Base-by-base conservation (phyloP, 2,797 vertebrate genomes). In the Chiroxiphia lanceolata region DNA sequence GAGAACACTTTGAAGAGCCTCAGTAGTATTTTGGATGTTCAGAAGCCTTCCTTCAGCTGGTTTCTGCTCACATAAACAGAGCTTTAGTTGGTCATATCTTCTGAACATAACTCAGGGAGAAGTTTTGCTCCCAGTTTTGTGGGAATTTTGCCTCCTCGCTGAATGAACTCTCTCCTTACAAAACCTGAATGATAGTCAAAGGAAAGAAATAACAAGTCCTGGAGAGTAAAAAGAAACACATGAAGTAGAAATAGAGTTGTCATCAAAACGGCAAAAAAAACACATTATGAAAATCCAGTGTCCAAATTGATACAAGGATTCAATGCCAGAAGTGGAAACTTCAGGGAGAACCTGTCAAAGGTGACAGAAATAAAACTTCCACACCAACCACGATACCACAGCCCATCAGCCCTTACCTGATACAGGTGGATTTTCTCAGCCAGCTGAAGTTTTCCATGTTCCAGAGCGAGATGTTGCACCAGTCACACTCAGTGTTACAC, bases 391-490 rank as follows among this genome's bases (percentile, higher is more conserved):
- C 33, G 53, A 34, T 10, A 19, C 27, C 57, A 64, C 18, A 88
- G 45, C n/a, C 22, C 70, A 54, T 59, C 29, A 68, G 7, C 45
- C 75, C 65, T 44, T 72, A 9, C 20, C 38, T 22, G 25, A n/a
- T 20, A 54, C 13, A 50, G 50, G 26, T 27, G 50, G 56, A 45
- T 50, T 82, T 38, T 50, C 60, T 45, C 33, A 88, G 56, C 17
- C 27, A 6, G 26, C 27, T 69, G 42, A 61, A 69, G 31, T 23
- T 25, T 8, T 51, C 68, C 33, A 33, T 76, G 48, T 11, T 51
- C 15, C 20, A 8, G 0, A 47, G 68, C 15, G 53, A 47, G 26
- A n/a, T 68, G 63, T 13, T 34, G 2, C 1, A 29, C 29, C 51
- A 51, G n/a, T 29, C 5, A 42, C 75, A 27, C 20, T 31, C 76